phyloP scores from a whole-genome alignment of 1,140 invertebrate genomes.

The Subanguina moxae region DNA sequence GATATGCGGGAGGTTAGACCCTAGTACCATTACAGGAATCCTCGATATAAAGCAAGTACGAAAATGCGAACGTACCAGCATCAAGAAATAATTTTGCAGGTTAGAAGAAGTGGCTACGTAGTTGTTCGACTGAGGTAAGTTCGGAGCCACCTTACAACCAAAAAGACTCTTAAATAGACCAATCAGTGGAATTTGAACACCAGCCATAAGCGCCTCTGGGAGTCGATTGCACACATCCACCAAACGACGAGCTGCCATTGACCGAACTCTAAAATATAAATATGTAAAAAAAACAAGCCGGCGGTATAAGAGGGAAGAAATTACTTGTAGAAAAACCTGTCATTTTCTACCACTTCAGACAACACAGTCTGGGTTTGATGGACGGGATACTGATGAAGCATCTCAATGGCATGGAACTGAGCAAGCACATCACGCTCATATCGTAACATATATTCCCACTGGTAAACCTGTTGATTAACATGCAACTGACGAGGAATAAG shows the following conservation, averaged over 20 bases:
- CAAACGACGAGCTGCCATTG: slow-evolving; percentile 39
- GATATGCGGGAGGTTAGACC: not conserved
- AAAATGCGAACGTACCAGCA: slow-evolving; percentile 69
- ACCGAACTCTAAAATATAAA: slow-evolving; percentile 44
- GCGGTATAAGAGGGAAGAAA: slow-evolving; percentile 28
- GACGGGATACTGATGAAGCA: slow-evolving; percentile 78
- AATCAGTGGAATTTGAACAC: slow-evolving; percentile 86
- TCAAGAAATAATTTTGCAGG: slow-evolving; percentile 90
- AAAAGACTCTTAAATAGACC: slow-evolving; percentile 90
- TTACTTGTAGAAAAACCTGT: slow-evolving; percentile 85
- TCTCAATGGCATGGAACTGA: slow-evolving; percentile 73
- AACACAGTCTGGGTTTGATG: slow-evolving; percentile 78
- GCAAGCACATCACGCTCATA: slow-evolving; percentile 94
- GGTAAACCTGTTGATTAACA: slow-evolving; percentile 89
- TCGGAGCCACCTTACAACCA: slow-evolving; percentile 86
- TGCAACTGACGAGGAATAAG: slow-evolving; percentile 79
- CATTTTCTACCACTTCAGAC: slow-evolving; percentile 89
- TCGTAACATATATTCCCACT: slow-evolving; percentile 94
- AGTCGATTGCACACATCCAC: slow-evolving; percentile 85
- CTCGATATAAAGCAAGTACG: not conserved
- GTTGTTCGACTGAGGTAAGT: slow-evolving; percentile 89
- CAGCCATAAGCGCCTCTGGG: slow-evolving; percentile 79
- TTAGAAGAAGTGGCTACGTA: slow-evolving; percentile 71
- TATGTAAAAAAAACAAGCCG: not conserved
- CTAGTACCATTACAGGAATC: not conserved